Evolutionary conservation across 2,888 invertebrate species (phyloP), one percentile per base, ranked within the genome.

Genomic region (Pollenia labialis): DNA sequence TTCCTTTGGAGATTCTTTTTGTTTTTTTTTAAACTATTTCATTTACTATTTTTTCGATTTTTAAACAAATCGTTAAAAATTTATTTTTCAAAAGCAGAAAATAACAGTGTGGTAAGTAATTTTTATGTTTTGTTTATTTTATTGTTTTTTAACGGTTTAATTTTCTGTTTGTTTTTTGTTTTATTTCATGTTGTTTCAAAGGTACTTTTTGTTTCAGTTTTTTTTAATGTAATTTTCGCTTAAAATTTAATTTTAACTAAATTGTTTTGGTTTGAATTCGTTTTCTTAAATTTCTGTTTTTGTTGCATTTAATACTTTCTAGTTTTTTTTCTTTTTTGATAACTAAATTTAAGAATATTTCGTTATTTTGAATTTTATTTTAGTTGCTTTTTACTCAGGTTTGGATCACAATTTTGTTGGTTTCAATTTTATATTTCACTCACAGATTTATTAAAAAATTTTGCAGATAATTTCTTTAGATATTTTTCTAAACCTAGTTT

Each of bases 211-310:
- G 71, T 80, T 80, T 58, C 69, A 81, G 18, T 77, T 81, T 54
- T 66, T 32, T 60, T 82, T 46, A 52, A 66, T 75, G 16, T 52
- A 50, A 50, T 42, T 74, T 48, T 69, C 56, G 23, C 56, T 69
- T 50, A 32, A 46, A 89, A 89, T 89, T 90, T 90, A 88, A 14
- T 77, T 82, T 68, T 89, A 89, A 89, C 89, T 88, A 88, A 88
- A 88, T 89, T 90, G 88, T 89, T 89, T 87, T 88, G 86, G 84
- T 88, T 88, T 83, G 12, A 52, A 44, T 46, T 62, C 40, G 66
- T 85, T 69, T 69, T 44, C 16, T 56, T 52, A 52, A 48, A 75
- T 75, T 80, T 64, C n/a, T 62, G 32, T 71, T 32, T 32, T 81
- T 77, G 11, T 42, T 50, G 74, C 18, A 46, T 62, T 80, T 64